These are phyloP conservation scores for Vipera ursinii DNA, from an alignment of 2,797 vertebrate species.

Conservation along the genomic window DNA sequence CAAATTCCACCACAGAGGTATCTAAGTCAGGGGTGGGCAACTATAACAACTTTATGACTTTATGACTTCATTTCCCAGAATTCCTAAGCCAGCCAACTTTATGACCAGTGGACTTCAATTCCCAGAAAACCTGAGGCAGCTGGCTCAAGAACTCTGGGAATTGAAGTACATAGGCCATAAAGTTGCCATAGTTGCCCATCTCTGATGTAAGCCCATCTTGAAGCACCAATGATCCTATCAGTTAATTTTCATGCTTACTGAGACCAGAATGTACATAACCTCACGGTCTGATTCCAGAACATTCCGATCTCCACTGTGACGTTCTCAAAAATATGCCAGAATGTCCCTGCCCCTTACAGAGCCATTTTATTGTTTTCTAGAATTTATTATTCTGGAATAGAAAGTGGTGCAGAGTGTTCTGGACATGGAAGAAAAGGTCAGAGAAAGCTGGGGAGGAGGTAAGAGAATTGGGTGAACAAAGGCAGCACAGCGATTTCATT, in stretches of 20 bases:
- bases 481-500: neutral
- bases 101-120: neutral
- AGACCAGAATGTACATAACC: neutral
- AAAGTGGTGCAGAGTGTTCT: neutral
- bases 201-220: neutral
- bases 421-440: neutral
- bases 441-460: neutral
- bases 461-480: neutral
- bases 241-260: neutral
- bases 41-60: neutral
- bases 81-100: neutral
- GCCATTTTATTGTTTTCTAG: neutral
- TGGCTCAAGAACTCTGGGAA: neutral
- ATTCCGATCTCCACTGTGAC: neutral
- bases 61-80: neutral
- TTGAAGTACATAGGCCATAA: neutral
- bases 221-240: neutral
- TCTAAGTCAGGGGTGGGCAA: neutral
- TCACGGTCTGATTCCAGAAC: neutral
- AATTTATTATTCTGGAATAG: neutral
- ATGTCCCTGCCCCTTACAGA: neutral
- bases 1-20: neutral
- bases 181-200: neutral
- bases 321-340: neutral
- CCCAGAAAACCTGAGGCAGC: neutral